Evolutionary conservation across 2,888 invertebrate species (phyloP).

Genomic region (Oscheius sp.): DNA sequence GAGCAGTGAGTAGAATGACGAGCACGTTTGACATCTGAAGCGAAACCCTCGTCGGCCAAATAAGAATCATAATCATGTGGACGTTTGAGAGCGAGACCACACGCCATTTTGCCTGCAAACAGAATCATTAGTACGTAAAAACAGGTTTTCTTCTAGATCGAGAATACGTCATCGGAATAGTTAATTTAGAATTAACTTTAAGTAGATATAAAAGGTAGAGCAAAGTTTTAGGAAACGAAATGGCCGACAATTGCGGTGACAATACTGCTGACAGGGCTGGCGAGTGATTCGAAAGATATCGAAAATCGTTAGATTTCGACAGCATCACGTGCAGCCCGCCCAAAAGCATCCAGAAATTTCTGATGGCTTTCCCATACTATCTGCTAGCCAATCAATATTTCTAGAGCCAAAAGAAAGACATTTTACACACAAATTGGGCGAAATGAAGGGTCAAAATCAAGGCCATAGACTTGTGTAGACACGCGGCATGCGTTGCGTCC

Average conservation of each 20-base stretch:
- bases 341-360: too few relatives aligned
- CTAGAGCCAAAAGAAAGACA: background rate
- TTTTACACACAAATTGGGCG: background rate
- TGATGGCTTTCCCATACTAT: too few relatives aligned
- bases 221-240: background rate
- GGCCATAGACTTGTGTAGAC: background rate
- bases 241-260: background rate
- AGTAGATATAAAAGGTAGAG: background rate
- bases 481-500: background rate
- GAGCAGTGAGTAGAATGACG: conserved; percentile 63
- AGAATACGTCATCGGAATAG: too few relatives aligned
- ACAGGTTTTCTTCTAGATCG: too few relatives aligned
- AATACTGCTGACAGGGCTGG: too few relatives aligned
- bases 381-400: too few relatives aligned
- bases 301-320: too few relatives aligned
- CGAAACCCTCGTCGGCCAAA: conserved; percentile 58
- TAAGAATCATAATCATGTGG: conserved; percentile 68
- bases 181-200: background rate
- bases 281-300: background rate
- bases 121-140: background rate
- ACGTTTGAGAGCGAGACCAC: conserved; percentile 69
- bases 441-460: background rate
- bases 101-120: conserved; percentile 59
- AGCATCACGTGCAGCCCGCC: too few relatives aligned
- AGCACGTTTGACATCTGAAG: conserved; percentile 62